Percentiles rank a stretch among this genome's conserved stretches.
Conservation (phyloP, 2,113 vertebrate genomes). For the Morone saxatilis region DNA sequence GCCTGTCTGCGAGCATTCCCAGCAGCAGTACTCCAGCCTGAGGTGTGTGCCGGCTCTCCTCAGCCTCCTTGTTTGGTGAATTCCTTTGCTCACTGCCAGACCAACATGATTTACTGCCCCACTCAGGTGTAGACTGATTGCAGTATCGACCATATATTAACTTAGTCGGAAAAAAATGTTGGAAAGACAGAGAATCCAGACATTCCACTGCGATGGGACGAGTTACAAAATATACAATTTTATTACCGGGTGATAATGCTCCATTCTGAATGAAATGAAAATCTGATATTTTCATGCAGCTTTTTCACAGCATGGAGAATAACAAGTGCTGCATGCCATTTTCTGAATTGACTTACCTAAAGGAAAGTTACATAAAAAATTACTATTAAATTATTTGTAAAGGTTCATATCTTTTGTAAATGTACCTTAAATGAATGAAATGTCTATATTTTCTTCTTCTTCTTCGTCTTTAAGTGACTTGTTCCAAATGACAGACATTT, state of each 20-base stretch:
- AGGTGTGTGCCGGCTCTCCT: constrained; percentile 41
- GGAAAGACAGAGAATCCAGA: constrained; percentile 34
- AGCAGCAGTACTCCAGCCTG: constrained; percentile 9
- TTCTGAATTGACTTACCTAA: not conserved
- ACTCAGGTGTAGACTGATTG: constrained; percentile 62
- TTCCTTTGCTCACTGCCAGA: constrained; percentile 56
- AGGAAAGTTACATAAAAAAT: not conserved
- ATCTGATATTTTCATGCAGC: not conserved
- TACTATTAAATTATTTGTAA: not conserved
- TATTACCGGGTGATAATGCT: constrained; percentile 10
- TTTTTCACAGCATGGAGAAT: not conserved
- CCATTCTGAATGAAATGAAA: constrained; percentile 10
- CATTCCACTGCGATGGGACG: constrained; percentile 45
- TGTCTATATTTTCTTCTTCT: not conserved
- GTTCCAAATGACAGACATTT: not conserved
- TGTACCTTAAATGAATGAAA: not conserved
- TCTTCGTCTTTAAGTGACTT: not conserved
- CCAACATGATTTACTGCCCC: constrained; percentile 58
- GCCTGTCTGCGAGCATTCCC: constrained; percentile 8
- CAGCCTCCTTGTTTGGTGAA: constrained; percentile 81
- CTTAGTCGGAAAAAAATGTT: constrained; percentile 20
- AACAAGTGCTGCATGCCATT: not conserved
- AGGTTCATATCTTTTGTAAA: not conserved
- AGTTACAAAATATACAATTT: constrained; percentile 25
- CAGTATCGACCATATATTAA: constrained; percentile 46